Base-by-base conservation (phyloP, 2,797 vertebrate species). In the Rhinoraja longicauda region DNA sequence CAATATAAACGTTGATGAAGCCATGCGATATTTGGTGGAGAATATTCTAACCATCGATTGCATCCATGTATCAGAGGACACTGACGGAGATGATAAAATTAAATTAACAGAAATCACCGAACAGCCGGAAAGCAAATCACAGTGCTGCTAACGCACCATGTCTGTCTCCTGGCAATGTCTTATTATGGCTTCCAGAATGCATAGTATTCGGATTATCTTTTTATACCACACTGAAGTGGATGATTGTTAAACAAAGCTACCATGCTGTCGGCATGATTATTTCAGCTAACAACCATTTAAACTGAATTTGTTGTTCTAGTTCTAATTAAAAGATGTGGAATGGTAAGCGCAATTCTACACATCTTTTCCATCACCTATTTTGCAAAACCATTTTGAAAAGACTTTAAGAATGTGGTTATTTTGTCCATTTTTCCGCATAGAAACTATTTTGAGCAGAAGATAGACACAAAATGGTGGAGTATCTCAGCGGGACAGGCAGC, bases 1-100 rank as follows among this genome's bases (percentile, higher is more conserved):
- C 94, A 99, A 99, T 94, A 96, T 99, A 94, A 99, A 99, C 73
- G 98, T 99, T 92, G 98, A 99, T 0, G 98, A 99, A 94, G 99
- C 99, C 0, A 97, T 98, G n/a, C 97, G 96, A 79, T 99, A 99
- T 96, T 96, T 99, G 95, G 98, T 99, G 95, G 98, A 98, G 95
- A 98, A 98, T 93, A 98, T 99, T 94, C 97, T 99, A 94, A 95
- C 96, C 26, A 99, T 98, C 59, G 97, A 97, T 94, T 98, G 97
- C 96, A 96, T 95, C 93, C 96, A 98, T 94, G 97, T 97, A 0
- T 97, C 96, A 6, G 98, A 99, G 95, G 98, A 99, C 94, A 98
- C 95, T 92, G 98, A 98, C 75, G 96, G 95, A 93, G 62, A 88
- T 91, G 97, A 97, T 92, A 98, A 95, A 94, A 96, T 99, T 96